Percentiles rank a stretch among this genome's conserved stretches.
These are phyloP conservation scores for Babyrousa celebensis DNA, from an alignment of 2,797 vertebrate species.

Conservation along the genomic window DNA sequence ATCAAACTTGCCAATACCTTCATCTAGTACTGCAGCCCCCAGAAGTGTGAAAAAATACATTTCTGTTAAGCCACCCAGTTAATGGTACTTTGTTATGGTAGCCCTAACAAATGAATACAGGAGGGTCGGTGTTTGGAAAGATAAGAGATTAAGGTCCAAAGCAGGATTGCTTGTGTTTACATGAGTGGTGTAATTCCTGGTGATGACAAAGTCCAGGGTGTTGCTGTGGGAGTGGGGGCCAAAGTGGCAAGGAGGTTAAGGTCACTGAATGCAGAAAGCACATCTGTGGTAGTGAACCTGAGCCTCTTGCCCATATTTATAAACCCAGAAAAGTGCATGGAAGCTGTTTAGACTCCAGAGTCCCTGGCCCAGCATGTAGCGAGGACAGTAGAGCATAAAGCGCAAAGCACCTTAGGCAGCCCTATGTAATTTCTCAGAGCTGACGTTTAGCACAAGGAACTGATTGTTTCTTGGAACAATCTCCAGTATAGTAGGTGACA, in stretches of 20 bases:
- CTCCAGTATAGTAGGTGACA: background rate
- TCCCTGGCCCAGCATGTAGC: background rate
- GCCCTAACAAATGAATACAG: background rate
- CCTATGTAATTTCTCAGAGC: background rate
- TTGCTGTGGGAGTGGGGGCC: background rate
- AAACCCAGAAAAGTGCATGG: background rate
- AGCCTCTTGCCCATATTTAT: background rate
- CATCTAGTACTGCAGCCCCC: background rate
- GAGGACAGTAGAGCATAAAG: background rate
- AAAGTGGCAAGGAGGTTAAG: background rate
- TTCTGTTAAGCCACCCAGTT: background rate
- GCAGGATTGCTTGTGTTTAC: background rate
- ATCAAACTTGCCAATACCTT: background rate
- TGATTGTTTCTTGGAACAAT: background rate
- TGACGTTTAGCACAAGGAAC: background rate
- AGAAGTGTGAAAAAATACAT: background rate
- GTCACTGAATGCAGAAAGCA: background rate
- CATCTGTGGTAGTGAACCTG: background rate
- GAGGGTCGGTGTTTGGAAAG: background rate
- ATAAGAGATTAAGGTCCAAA: background rate
- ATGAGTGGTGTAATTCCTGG: background rate
- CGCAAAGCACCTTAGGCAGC: background rate
- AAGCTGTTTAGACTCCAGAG: background rate
- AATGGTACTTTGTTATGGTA: background rate
- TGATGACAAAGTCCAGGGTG: background rate